A percentile compares a stretch with the other conserved stretches of the same genome.
phyloP scores from a whole-genome alignment of 1,140 invertebrate species.

The Rhyacophila brunnea region DNA sequence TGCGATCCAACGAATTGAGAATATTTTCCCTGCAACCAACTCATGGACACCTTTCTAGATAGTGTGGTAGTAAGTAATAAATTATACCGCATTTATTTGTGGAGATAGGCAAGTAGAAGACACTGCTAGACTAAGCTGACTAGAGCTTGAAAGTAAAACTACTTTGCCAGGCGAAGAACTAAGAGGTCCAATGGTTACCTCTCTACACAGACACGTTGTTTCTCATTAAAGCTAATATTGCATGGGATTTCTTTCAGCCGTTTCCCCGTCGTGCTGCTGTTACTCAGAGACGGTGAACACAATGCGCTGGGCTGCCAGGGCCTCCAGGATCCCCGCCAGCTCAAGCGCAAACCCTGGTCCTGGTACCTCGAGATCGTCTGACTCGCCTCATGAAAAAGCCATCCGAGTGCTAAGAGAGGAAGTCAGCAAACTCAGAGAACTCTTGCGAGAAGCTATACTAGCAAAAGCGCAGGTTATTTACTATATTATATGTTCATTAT shows the following conservation, averaged over 20 bases:
- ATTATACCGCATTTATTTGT: no score
- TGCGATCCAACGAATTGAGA: no score
- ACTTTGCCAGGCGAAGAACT: no score
- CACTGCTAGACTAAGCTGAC: no score
- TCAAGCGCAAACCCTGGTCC: background rate
- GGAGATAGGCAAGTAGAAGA: no score
- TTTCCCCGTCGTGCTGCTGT: constrained; percentile 66
- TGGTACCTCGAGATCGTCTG: background rate
- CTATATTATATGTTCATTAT: no score
- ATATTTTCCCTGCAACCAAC: no score
- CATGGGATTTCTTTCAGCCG: constrained; percentile 52
- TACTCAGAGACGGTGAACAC: constrained; percentile 73
- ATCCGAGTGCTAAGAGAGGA: constrained; percentile 59
- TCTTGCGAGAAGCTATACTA: constrained; percentile 41
- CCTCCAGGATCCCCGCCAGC: constrained; percentile 59
- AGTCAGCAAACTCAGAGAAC: constrained; percentile 54
- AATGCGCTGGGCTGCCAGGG: constrained; percentile 66
- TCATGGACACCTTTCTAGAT: no score
- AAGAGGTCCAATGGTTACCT: background rate
- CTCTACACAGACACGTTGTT: background rate
- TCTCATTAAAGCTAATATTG: background rate
- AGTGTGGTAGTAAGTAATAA: no score
- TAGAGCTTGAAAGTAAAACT: no score
- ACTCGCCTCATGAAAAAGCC: background rate
- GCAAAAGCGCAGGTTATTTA: no score